Percentiles rank a stretch among this genome's conserved stretches.
These are phyloP conservation scores for Lysandra coridon DNA, from an alignment of 2,888 invertebrate genomes.

Conservation along the genomic window DNA sequence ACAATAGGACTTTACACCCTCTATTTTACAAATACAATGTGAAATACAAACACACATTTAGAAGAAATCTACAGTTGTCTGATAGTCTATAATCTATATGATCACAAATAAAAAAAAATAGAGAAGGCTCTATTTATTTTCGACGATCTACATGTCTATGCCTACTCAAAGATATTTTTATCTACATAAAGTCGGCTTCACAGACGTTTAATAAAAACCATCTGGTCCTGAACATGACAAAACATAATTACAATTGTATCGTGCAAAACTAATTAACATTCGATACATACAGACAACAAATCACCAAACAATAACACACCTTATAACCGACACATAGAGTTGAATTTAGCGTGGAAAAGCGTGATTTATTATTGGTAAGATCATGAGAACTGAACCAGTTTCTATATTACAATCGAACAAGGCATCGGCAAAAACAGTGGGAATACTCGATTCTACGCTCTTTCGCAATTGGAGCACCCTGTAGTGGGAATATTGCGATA, in stretches of 20 bases:
- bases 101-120: too few species aligned
- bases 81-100: too few species aligned
- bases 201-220: neutral
- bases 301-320: neutral
- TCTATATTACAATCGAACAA: slow-evolving; percentile 44
- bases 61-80: too few species aligned
- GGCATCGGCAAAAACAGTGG: slow-evolving; percentile 42
- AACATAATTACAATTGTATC: slow-evolving; percentile 14
- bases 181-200: neutral
- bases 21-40: too few species aligned
- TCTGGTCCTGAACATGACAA: slow-evolving; percentile 20
- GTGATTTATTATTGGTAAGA: slow-evolving; percentile 41
- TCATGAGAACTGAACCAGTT: slow-evolving; percentile 46
- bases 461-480: slow-evolving; percentile 23
- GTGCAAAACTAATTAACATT: slow-evolving; percentile 19
- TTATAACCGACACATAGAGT: neutral
- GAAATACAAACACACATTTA: too few species aligned
- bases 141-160: too few species aligned
- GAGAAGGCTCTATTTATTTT: too few species aligned
- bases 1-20: too few species aligned
- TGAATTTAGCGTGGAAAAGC: neutral
- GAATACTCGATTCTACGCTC: slow-evolving; percentile 33
- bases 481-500: slow-evolving; percentile 15
- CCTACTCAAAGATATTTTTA: too few species aligned
- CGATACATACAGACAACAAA: neutral